Conservation (phyloP, 2,888 invertebrate species). For the Stenichneumon culpator region DNA sequence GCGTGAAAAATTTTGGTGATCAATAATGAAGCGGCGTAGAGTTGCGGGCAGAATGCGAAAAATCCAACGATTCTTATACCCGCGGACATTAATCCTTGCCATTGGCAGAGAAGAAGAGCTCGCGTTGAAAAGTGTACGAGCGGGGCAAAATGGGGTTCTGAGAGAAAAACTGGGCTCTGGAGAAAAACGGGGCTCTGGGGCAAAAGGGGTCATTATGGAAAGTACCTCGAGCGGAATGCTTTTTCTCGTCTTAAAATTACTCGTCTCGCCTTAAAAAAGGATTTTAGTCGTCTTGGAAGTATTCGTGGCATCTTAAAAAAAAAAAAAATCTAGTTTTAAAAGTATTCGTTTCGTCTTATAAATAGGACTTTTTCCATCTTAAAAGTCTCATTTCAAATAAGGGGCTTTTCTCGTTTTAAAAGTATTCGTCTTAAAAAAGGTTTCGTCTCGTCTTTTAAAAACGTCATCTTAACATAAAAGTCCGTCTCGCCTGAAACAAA, state of each 20-base stretch:
- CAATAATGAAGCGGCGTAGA: conserved; percentile 54
- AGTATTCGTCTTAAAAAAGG: not conserved
- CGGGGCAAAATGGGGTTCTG: not conserved
- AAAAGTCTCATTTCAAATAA: no score
- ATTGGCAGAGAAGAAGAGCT: conserved; percentile 66
- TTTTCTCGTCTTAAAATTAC: not conserved
- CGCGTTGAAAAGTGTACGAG: conserved; percentile 64
- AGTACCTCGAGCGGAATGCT: not conserved
- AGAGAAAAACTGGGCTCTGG: no score
- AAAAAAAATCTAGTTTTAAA: no score
- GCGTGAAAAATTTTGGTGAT: conserved; percentile 53
- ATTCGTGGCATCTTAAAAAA: not conserved
- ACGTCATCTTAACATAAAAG: no score
- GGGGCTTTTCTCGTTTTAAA: not conserved
- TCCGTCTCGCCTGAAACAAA: not conserved
- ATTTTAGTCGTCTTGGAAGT: not conserved
- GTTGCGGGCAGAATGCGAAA: conserved; percentile 32
- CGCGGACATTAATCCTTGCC: conserved; percentile 71
- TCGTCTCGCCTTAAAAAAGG: not conserved
- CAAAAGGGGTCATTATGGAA: not conserved
- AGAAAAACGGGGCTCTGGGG: not conserved
- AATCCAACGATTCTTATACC: conserved; percentile 56
- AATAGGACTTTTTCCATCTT: no score
- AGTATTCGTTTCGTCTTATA: no score
- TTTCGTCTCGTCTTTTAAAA: not conserved